Percentiles rank a stretch among this genome's conserved stretches.
Conservation (phyloP, 92 coral and sea anemone species). For the Actinernus sp. region DNA sequence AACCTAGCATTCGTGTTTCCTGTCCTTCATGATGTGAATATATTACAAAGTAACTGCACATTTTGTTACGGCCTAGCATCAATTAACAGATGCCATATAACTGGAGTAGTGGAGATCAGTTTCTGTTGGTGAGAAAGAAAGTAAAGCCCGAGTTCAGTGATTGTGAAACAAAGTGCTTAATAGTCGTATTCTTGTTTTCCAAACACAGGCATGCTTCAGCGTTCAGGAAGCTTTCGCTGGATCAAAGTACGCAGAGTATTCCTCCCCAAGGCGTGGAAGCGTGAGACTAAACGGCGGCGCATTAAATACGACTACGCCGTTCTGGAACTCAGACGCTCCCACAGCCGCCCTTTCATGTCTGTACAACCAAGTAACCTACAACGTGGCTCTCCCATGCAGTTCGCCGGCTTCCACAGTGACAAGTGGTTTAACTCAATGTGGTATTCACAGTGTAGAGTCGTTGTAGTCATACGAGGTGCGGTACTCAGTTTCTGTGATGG, state of each 20-base stretch:
- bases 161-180: too few relatives aligned
- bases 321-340: constrained; percentile 62
- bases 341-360: constrained; percentile 72
- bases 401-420: constrained; percentile 87
- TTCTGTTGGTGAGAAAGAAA: too few relatives aligned
- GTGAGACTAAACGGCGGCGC: constrained; percentile 8
- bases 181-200: too few relatives aligned
- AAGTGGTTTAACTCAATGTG: constrained; percentile 80
- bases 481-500: constrained; percentile 76
- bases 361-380: constrained; percentile 51
- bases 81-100: too few relatives aligned
- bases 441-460: constrained; percentile 62
- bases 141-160: too few relatives aligned
- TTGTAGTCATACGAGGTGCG: constrained; percentile 48
- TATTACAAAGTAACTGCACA: too few relatives aligned
- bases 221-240: constrained; percentile 73
- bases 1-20: too few relatives aligned
- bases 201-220: constrained; percentile 77
- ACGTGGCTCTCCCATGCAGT: constrained; percentile 66
- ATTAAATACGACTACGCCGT: constrained; percentile 82
- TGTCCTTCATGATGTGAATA: too few relatives aligned
- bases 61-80: too few relatives aligned
- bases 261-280: constrained; percentile 69
- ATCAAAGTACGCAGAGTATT: constrained; percentile 64
- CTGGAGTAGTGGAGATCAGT: too few relatives aligned